Evolutionary conservation across 2,888 invertebrate genomes (phyloP), one percentile per base, ranked within the genome.

Genomic region (Dyspetes luteomarginatus): DNA sequence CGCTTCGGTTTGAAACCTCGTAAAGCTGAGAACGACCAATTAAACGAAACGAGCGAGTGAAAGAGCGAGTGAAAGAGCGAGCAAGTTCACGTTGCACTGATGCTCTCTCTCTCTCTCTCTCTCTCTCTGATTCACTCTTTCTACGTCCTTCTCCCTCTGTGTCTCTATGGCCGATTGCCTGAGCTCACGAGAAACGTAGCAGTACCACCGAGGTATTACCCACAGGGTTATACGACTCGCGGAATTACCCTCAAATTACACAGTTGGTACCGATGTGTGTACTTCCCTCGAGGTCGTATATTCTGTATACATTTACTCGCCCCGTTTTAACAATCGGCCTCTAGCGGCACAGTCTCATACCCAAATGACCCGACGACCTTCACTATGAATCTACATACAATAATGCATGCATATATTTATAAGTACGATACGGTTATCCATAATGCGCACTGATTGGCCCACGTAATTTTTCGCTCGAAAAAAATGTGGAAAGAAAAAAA

Each of bases 1-100:
- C 76, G 71, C 85, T 87, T 86, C 87, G 85, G 84, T 87, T 80
- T 86, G 87, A 88, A 86, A 85, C 85, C 89, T 90, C 90, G 89
- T 90, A 90, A 90, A 89, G 85, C 86, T 84, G 83, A 87, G 85
- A 90, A 90, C 90, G 90, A 89, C 89, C 90, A 90, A 90, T 90
- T 90, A 90, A 90, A 90, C 85, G 88, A 87, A 88, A 89, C 89
- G 90, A 88, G 86, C 88, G 83, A 55, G n/a, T n/a, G n/a, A n/a
- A n/a, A n/a, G n/a, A n/a, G n/a, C n/a, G n/a, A n/a, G n/a, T n/a
- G n/a, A n/a, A n/a, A n/a, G n/a, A n/a, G 76, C 74, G 65, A 52
- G 74, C 56, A 64, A 73, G 67, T 67, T 45, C 56, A 65, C 60
- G 50, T 83, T 83, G 86, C 85, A 84, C 85, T 84, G 87, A 86